Evolutionary conservation across 2,888 invertebrate genomes (phyloP), one percentile per base, ranked within the genome.

Genomic region (Keiferia lycopersicella): DNA sequence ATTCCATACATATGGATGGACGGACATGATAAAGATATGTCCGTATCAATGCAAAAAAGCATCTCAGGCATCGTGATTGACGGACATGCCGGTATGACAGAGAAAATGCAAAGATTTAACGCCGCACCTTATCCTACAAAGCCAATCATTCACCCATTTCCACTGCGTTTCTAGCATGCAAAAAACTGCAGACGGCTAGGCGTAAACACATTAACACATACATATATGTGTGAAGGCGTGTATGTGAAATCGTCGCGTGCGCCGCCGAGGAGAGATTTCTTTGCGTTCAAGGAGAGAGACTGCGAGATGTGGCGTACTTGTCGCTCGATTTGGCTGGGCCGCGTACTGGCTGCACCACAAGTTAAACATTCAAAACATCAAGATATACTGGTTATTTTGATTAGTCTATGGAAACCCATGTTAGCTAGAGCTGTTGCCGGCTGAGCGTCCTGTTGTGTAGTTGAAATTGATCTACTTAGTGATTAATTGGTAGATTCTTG

Each of bases 221-320:
- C 59, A 50, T 59, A 72, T 62, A 48, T 48, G 59, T 64, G 56
- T 67, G 64, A 66, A 73, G 75, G 76, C 78, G 72, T 78, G 78
- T 79, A 81, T 81, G 84, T 82, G 88, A 90, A 89, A 90, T 81
- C 84, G 78, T 87, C 81, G 89, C 89, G 88, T 90, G 89, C 79
- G 74, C 78, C 76, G 73, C 67, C 68, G 68, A 73, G 70, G 72
- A 85, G 88, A 88, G 88, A 91, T 91, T 90, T 89, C 90, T 85
- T 81, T 80, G 77, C 88, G 82, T 83, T 84, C 86, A 87, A 84
- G 84, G 82, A 84, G 86, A 87, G 81, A 86, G 75, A 80, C 75
- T 67, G 51, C 68, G 69, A 62, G 66, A 66, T 61, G 66, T 62
- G 39, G 56, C 51, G 62, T 64, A 62, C 66, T 20, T 48, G 64